phyloP scores from a whole-genome alignment of 2,113 vertebrate species.

The Platycercus adscitus region DNA sequence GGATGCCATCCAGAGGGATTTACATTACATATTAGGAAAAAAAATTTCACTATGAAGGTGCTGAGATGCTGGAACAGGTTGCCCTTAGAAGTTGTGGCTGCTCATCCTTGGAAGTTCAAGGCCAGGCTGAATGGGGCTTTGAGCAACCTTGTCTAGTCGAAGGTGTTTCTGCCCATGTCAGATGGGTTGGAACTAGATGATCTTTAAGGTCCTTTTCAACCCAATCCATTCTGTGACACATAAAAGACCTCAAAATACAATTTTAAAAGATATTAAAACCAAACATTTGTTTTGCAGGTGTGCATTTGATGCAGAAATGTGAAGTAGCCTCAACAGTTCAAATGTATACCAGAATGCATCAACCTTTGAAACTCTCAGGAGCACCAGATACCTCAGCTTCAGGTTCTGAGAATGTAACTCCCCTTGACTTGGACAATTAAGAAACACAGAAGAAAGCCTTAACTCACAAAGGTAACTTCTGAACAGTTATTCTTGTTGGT shows the following conservation, averaged over 20 bases:
- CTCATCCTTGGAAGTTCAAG: no score
- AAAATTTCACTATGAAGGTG: no score
- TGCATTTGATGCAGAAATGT: not conserved
- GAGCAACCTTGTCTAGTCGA: no score
- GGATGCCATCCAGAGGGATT: no score
- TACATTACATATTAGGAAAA: no score
- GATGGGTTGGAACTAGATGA: no score
- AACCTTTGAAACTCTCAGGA: not conserved
- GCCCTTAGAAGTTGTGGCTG: no score
- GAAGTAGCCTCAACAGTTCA: not conserved
- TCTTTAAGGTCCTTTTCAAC: no score
- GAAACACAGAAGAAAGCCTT: not conserved
- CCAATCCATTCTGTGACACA: no score
- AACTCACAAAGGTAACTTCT: not conserved
- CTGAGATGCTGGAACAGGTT: no score
- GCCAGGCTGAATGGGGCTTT: no score
- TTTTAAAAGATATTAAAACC: not conserved
- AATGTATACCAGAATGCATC: not conserved
- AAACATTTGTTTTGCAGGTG: not conserved
- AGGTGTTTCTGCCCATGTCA: no score
- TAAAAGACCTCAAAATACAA: not conserved
- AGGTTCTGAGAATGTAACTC: not conserved
- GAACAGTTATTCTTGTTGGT: not conserved
- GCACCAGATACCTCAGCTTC: not conserved
- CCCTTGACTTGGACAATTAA: not conserved